These are phyloP conservation scores for Nannoperca obscura DNA, from an alignment of 2,797 vertebrate genomes.

Conservation along the genomic window DNA sequence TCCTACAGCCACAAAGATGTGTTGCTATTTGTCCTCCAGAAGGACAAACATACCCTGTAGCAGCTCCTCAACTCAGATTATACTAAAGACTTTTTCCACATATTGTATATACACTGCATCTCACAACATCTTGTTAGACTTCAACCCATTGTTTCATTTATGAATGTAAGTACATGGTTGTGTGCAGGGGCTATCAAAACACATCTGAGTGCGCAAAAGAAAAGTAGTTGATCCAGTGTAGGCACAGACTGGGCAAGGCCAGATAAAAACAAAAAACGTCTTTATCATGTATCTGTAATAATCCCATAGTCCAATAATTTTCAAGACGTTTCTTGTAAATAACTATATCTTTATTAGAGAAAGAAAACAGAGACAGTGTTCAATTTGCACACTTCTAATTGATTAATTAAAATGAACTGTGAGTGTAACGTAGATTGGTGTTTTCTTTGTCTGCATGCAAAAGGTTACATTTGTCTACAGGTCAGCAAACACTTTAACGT, in stretches of 20 bases:
- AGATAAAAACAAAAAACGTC: not conserved
- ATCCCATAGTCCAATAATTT: not conserved
- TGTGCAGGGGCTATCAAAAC: not conserved
- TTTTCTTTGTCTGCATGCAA: conserved; percentile 1
- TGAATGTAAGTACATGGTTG: not conserved
- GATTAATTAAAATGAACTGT: not conserved
- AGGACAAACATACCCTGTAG: conserved; percentile 45
- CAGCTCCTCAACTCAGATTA: not conserved
- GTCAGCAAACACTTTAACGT: conserved; percentile 8
- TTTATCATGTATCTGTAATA: not conserved
- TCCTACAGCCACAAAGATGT: conserved; percentile 44
- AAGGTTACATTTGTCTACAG: not conserved
- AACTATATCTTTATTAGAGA: not conserved
- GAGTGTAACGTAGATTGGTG: not conserved
- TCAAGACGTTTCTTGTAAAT: not conserved
- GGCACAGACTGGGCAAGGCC: not conserved
- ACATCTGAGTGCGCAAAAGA: not conserved
- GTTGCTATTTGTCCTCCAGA: conserved; percentile 25
- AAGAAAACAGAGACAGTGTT: not conserved
- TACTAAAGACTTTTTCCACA: not conserved
- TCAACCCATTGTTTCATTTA: not conserved
- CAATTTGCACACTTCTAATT: not conserved
- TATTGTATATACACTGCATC: not conserved
- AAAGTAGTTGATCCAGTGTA: not conserved
- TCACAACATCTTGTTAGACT: not conserved